phyloP scores from a whole-genome alignment of 2,113 vertebrate genomes.

The Pteropus alecto region DNA sequence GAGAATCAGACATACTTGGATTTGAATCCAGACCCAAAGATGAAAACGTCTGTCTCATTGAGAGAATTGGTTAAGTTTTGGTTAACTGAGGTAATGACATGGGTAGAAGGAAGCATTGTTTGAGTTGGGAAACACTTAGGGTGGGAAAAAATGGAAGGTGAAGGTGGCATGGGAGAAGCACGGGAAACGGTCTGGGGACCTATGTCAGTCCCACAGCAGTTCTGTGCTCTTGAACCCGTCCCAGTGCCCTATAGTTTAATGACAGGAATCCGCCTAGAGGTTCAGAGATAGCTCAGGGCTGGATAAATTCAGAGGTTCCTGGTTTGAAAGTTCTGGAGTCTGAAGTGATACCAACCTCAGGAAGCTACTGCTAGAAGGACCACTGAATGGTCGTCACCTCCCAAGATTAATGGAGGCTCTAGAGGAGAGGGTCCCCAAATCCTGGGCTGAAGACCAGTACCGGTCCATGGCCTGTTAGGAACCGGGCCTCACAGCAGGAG shows the following conservation, averaged over 20 bases:
- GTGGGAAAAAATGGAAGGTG: background rate
- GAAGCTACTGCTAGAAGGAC: background rate
- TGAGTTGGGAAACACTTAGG: background rate
- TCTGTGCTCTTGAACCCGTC: background rate
- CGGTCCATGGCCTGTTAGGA: too few species aligned
- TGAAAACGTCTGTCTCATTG: background rate
- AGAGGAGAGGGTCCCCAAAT: too few species aligned
- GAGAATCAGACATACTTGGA: background rate
- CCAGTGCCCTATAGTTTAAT: background rate
- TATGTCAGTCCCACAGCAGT: background rate
- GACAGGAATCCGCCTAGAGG: background rate
- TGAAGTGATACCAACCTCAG: background rate
- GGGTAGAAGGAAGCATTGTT: background rate
- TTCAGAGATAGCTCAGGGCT: background rate
- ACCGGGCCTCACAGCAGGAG: too few species aligned
- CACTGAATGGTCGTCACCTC: background rate
- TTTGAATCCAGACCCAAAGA: background rate
- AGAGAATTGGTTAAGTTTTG: background rate
- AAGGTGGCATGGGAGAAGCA: background rate
- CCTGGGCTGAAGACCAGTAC: too few species aligned
- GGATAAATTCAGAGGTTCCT: background rate
- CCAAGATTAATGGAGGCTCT: accelerated
- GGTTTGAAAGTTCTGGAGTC: background rate
- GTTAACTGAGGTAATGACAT: background rate
- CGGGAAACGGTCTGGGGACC: background rate